Evolutionary conservation across 2,797 vertebrate species (phyloP).

Genomic region (Lacerta agilis): DNA sequence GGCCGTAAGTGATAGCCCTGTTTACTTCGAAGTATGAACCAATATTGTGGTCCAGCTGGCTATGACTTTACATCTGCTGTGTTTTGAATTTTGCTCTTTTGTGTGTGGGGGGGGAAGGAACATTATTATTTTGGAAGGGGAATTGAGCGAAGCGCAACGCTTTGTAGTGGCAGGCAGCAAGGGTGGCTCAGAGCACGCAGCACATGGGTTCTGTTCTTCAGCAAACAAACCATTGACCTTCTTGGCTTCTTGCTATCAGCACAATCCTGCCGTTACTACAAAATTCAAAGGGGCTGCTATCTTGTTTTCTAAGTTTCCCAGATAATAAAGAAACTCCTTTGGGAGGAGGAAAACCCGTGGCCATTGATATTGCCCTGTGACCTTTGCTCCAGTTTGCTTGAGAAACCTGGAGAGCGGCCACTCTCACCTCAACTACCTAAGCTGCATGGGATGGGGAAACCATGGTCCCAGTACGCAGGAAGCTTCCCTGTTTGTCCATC

Average conservation of each 20-base stretch:
- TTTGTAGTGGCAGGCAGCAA: not conserved
- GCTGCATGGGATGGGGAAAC: not conserved
- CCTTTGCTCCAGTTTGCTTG: not conserved
- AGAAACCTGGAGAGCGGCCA: not conserved
- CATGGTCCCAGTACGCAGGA: not conserved
- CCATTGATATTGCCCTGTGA: not conserved
- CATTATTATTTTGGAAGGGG: not conserved
- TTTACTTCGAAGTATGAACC: conserved; percentile 82
- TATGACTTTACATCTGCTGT: conserved; percentile 26
- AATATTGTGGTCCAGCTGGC: conserved; percentile 47
- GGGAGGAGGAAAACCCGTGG: not conserved
- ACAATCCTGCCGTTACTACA: conserved; percentile 18
- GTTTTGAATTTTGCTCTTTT: not conserved
- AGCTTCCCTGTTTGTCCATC: too few relatives aligned
- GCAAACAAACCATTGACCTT: conserved; percentile 6
- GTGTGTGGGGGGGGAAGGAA: not conserved
- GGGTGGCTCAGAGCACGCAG: not conserved
- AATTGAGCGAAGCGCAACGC: not conserved
- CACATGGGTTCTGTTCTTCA: not conserved
- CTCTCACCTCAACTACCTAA: not conserved
- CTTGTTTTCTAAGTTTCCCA: not conserved
- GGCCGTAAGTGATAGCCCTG: conserved; percentile 76
- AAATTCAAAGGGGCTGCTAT: not conserved
- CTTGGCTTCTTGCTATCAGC: conserved; percentile 15
- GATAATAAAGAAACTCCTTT: not conserved